Percentiles rank a stretch among this genome's conserved stretches.
Conservation (phyloP, 2,797 vertebrate species). For the Cossypha niveicapilla region DNA sequence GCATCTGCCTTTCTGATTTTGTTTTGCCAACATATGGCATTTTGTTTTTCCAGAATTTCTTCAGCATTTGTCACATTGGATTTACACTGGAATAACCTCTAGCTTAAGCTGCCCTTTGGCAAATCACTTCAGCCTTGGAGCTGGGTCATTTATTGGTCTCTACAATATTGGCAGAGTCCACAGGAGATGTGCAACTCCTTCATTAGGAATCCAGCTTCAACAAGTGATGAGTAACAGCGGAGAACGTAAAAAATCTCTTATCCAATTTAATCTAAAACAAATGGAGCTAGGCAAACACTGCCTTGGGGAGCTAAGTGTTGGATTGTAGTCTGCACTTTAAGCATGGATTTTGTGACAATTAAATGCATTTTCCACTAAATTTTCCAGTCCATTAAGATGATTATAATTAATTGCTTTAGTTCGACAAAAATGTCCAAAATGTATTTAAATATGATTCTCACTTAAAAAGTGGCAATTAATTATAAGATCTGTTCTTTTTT, state of each 20-base stretch:
- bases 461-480: neutral
- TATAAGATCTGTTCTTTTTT: neutral
- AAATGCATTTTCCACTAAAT: neutral
- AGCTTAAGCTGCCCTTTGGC: slow-evolving; percentile 12
- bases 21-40: slow-evolving; percentile 9
- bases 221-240: neutral
- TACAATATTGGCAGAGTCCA: neutral
- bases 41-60: slow-evolving; percentile 12
- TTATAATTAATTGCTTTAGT: neutral
- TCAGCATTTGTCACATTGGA: slow-evolving; percentile 30
- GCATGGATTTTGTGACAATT: neutral
- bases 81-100: slow-evolving; percentile 14
- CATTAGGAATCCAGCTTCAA: neutral
- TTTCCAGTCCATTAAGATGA: neutral
- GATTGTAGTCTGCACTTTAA: neutral
- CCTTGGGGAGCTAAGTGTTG: neutral
- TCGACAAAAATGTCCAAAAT: neutral
- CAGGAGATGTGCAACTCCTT: neutral
- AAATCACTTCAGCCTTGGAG: neutral
- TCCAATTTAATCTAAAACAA: slow-evolving; percentile 17
- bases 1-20: slow-evolving; percentile 18
- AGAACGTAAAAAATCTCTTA: neutral
- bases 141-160: neutral
- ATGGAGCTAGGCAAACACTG: neutral
- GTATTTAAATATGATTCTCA: neutral